A percentile compares a stretch with the other conserved stretches of the same genome.
phyloP scores from a whole-genome alignment of 2,113 vertebrate species.

The Caracal caracal region DNA sequence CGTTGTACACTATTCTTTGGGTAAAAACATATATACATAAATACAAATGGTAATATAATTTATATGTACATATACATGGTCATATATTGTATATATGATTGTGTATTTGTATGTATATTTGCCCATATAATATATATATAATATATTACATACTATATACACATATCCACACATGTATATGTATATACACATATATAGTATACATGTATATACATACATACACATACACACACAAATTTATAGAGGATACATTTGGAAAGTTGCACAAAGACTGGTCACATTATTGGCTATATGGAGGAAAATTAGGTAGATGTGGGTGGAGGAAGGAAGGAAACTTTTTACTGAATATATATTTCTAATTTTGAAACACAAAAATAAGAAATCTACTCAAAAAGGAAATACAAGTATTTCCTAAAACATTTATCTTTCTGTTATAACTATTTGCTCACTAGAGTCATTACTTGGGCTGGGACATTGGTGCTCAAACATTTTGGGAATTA shows the following conservation, averaged over 20 bases:
- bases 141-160: background rate
- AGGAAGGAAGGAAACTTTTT: background rate
- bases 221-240: background rate
- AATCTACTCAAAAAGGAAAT: background rate
- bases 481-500: background rate
- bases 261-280: background rate
- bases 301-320: background rate
- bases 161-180: background rate
- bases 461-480: background rate
- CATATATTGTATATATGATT: background rate
- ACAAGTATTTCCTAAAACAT: background rate
- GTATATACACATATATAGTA: background rate
- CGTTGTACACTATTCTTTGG: background rate
- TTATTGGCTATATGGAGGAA: background rate
- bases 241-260: background rate
- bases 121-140: background rate
- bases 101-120: background rate
- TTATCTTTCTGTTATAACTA: background rate
- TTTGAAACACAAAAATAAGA: conserved; percentile 23
- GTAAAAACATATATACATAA: background rate
- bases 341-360: background rate
- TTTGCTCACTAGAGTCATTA: background rate
- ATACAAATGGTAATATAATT: background rate
- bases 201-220: background rate
- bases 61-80: background rate